A percentile compares a stretch with the other conserved stretches of the same genome.
phyloP scores from a whole-genome alignment of 1,140 invertebrate species.

The Ceratina calcarata region DNA sequence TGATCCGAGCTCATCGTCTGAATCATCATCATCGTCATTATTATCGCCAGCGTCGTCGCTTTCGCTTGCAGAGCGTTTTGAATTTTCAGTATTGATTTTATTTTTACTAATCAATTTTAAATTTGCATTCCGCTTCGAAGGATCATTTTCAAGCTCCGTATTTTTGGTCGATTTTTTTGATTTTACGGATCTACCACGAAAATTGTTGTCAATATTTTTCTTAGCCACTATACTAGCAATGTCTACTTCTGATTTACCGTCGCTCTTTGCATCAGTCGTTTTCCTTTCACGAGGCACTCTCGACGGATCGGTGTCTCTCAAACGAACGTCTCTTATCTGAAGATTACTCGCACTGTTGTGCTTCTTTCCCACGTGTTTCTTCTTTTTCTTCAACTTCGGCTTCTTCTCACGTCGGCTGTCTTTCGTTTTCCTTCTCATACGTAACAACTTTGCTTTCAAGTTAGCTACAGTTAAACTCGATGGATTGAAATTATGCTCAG shows the following conservation, averaged over 20 bases:
- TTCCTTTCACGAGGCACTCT: conserved; percentile 16
- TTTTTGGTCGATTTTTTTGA: background rate
- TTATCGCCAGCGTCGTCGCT: no score
- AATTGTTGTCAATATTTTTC: conserved; percentile 25
- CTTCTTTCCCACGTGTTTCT: conserved; percentile 19
- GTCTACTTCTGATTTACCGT: conserved; percentile 34
- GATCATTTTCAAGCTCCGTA: background rate
- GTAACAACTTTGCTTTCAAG: background rate
- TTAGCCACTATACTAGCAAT: conserved; percentile 22
- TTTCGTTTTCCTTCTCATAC: conserved; percentile 11
- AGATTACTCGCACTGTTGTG: background rate
- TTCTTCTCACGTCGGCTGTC: background rate
- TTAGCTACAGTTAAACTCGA: background rate
- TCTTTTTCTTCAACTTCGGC: conserved; percentile 19
- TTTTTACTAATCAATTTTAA: background rate
- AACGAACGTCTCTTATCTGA: background rate
- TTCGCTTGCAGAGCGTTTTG: background rate
- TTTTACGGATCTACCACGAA: conserved; percentile 29
- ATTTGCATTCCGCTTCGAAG: background rate
- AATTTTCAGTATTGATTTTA: background rate
- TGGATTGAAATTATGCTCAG: background rate
- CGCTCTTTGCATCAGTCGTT: background rate
- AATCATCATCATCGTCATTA: background rate
- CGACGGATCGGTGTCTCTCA: background rate
- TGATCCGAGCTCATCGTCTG: background rate